phyloP scores from a whole-genome alignment of 2,113 vertebrate species.

The Oryzias woworae region DNA sequence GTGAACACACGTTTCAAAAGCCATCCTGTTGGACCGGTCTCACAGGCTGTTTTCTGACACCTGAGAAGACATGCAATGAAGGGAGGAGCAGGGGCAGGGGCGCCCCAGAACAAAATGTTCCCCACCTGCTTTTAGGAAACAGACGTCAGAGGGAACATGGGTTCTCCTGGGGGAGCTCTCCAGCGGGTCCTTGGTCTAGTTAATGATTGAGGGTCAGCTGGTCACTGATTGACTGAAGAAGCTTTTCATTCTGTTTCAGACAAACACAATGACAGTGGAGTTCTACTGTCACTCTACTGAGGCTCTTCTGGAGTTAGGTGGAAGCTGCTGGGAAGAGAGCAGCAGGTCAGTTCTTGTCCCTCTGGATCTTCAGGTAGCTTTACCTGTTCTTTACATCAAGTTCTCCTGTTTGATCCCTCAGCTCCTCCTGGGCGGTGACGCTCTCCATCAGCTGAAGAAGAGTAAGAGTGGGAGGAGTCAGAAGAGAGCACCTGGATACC shows the following conservation, averaged over 20 bases:
- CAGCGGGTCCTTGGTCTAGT: constrained; percentile 4
- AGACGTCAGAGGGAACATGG: background rate
- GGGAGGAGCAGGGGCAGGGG: background rate
- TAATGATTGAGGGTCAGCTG: constrained; percentile 46
- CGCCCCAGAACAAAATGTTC: background rate
- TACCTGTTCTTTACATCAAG: background rate
- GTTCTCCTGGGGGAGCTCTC: background rate
- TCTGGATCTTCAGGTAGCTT: background rate
- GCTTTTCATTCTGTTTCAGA: background rate
- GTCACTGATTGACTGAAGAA: constrained; percentile 39
- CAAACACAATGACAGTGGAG: background rate
- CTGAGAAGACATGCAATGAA: background rate
- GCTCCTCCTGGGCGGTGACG: background rate
- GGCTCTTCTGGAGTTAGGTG: background rate
- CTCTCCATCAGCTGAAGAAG: background rate
- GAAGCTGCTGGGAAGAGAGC: background rate
- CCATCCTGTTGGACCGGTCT: background rate
- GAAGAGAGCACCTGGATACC: constrained; percentile 1
- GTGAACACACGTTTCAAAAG: background rate
- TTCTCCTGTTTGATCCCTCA: background rate
- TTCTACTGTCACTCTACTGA: background rate
- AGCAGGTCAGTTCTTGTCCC: background rate
- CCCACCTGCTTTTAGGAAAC: background rate
- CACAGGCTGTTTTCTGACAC: background rate
- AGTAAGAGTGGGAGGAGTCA: background rate